Evolutionary conservation across 2,888 invertebrate genomes (phyloP).

Genomic region (Polyommatus iphigenia): DNA sequence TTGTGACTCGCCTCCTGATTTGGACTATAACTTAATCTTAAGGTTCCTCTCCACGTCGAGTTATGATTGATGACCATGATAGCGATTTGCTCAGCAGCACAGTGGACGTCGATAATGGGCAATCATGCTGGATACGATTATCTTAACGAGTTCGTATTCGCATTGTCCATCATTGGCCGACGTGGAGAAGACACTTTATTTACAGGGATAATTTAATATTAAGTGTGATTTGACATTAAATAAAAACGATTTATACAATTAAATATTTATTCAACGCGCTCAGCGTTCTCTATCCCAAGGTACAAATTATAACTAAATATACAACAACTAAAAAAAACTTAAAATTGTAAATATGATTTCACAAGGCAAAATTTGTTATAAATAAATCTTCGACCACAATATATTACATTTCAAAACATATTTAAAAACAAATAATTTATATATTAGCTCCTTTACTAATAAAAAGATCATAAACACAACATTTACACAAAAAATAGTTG

Average conservation of each 20-base stretch:
- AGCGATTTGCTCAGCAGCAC: too few relatives aligned
- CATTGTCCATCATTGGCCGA: not conserved
- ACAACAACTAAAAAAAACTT: slow-evolving; percentile 10
- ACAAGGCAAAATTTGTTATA: not conserved
- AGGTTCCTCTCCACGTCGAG: too few relatives aligned
- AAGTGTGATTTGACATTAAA: not conserved
- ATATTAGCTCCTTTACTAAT: not conserved
- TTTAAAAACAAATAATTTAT: not conserved
- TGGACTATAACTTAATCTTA: too few relatives aligned
- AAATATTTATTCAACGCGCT: slow-evolving; percentile 9
- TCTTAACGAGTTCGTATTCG: not conserved
- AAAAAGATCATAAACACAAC: not conserved
- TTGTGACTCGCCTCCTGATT: too few relatives aligned
- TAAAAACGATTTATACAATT: not conserved
- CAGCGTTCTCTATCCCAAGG: slow-evolving; percentile 3
- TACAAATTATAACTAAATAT: not conserved
- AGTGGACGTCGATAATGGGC: too few relatives aligned
- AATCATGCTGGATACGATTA: too few relatives aligned
- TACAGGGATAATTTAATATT: not conserved
- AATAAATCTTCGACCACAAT: not conserved
- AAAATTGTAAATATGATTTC: not conserved
- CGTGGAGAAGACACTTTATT: not conserved
- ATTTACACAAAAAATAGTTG: too few relatives aligned
- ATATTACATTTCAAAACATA: not conserved
- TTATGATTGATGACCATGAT: too few relatives aligned